phyloP scores from a whole-genome alignment of 37 sponge, comb jelly and placozoan species.

The Axinella damicornis region DNA sequence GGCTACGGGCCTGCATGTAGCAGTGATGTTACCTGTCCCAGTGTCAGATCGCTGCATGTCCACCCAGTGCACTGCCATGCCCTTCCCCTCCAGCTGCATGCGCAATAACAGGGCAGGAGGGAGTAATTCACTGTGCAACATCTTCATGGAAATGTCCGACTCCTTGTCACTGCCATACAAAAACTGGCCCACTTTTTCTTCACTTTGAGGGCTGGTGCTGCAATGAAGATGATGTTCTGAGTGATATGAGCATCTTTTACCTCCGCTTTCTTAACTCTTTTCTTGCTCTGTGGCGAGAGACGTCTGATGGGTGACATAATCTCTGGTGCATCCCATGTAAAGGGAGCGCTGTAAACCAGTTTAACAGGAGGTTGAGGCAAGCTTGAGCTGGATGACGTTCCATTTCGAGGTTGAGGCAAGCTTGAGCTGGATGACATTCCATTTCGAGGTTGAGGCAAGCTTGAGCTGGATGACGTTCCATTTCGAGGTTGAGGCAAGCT shows the following conservation, averaged over 20 bases:
- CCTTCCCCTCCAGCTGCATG: constrained; percentile 32
- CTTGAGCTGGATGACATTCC: too few species aligned
- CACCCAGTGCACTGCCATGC: constrained; percentile 30
- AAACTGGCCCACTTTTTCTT: constrained; percentile 19
- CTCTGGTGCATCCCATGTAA: constrained; percentile 73
- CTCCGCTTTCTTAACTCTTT: too few species aligned
- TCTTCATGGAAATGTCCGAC: background rate
- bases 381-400: too few species aligned
- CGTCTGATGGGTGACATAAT: constrained; percentile 41
- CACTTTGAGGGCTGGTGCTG: constrained; percentile 29
- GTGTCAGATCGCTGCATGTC: background rate
- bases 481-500: too few species aligned
- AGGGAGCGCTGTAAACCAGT: constrained; percentile 36
- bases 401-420: too few species aligned
- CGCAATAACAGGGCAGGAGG: constrained; percentile 21
- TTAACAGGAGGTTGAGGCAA: background rate
- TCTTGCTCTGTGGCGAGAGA: too few species aligned
- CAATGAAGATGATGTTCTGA: constrained; percentile 40
- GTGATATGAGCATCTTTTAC: background rate
- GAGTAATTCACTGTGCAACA: constrained; percentile 7
- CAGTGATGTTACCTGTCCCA: background rate
- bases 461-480: too few species aligned
- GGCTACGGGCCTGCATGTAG: background rate
- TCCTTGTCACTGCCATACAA: background rate
- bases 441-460: too few species aligned